Evolutionary conservation across 2,888 invertebrate genomes (phyloP), one percentile per base, ranked within the genome.

Genomic region (Masnerella sp.): DNA sequence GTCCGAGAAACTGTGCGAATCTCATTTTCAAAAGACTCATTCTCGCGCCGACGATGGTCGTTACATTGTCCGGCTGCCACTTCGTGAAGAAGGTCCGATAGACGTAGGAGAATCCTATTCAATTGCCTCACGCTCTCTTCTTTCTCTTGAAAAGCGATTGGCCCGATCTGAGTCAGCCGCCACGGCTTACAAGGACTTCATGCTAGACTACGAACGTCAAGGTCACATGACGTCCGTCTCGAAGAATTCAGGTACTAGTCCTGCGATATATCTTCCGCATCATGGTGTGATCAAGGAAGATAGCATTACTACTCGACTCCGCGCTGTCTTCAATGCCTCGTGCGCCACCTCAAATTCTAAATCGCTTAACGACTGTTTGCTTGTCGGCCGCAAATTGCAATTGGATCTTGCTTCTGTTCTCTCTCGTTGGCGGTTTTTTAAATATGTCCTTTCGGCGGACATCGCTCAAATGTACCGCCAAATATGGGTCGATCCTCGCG

Each of bases 381-480:
- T 18, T 0, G 5, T 11, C 2, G 42, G 42, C 20, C 42, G n/a
- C 4, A 42, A 42, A n/a, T n/a, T 42, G n/a, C 42, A 38, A 38
- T 7, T 7, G 1, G 14, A 14, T 7, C 5, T 38, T 7, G 15
- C 38, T 5, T 3, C 2, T 11, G 34, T 34, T 2, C 25, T 43
- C 0, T 1, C 12, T 0, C 9, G 12, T 0, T 43, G 25, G 43
- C 43, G 43, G 2, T n/a, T 18, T 17, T 42, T 18, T 18, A 17
- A 18, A 1, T 42, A 8, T 9, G 43, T 20, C 4, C 11, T 4
- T 8, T 12, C 5, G 2, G 43, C 43, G 1, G 43, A 43, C 12
- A 43, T 43, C 2, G 22, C 43, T 12, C 36, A 52, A 22, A 52
- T 65, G 65, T 65, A 52, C 17, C 34, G 54, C 7, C 54, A 65